Evolutionary conservation across 2,888 invertebrate genomes (phyloP).

Genomic region (Reticulitermes lucifugus): DNA sequence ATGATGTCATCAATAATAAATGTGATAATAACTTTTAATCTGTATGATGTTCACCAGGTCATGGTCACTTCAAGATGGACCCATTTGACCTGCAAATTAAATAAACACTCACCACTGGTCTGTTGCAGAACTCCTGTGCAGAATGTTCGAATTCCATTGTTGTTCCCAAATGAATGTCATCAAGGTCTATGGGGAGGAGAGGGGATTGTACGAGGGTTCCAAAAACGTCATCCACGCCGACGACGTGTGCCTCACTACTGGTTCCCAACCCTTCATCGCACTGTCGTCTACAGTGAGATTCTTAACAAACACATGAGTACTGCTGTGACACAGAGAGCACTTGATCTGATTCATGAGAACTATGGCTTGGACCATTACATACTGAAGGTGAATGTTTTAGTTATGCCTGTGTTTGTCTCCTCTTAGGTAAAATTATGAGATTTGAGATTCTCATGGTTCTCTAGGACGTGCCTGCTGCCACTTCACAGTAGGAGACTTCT

Average conservation of each 20-base stretch:
- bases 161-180: slow-evolving; percentile 83
- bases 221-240: slow-evolving; percentile 70
- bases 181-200: slow-evolving; percentile 97
- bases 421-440: background rate
- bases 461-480: no score
- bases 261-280: slow-evolving; percentile 83
- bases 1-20: no score
- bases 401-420: background rate
- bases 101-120: no score
- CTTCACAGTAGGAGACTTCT: no score
- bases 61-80: no score
- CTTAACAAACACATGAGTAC: slow-evolving; percentile 86
- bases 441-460: background rate
- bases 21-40: no score
- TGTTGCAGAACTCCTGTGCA: slow-evolving; percentile 73
- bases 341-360: slow-evolving; percentile 86
- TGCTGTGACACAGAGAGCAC: slow-evolving; percentile 85
- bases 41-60: no score
- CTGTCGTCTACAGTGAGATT: slow-evolving; percentile 91
- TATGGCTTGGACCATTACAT: slow-evolving; percentile 96
- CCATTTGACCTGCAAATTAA: no score
- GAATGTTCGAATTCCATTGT: slow-evolving; percentile 80
- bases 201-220: slow-evolving; percentile 89
- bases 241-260: slow-evolving; percentile 87
- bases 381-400: slow-evolving; percentile 72